Evolutionary conservation across 1,140 invertebrate genomes (phyloP).

Genomic region (Drosophila sulfurigaster): DNA sequence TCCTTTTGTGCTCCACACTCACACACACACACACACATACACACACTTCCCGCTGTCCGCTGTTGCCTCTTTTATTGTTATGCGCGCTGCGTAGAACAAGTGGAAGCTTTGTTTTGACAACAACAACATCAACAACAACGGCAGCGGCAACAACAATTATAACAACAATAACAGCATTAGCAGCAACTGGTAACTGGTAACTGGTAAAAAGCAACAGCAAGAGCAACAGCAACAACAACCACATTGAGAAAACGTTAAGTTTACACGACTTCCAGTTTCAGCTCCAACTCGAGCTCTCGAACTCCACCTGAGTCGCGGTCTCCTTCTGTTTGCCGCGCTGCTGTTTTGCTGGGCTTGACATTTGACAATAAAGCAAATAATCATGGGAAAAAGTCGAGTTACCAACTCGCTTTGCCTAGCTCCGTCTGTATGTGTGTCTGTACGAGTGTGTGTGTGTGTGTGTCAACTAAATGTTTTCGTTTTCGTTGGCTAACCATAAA

Average conservation of each 20-base stretch:
- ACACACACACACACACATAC: no score
- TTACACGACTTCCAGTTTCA: constrained; percentile 70
- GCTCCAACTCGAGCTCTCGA: constrained; percentile 8
- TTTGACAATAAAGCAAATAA: constrained; percentile 84
- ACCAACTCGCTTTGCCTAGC: constrained; percentile 29
- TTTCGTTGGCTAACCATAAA: constrained; percentile 39
- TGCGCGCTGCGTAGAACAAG: constrained; percentile 81
- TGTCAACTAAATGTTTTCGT: constrained; percentile 42
- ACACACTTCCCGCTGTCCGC: neutral
- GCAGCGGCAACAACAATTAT: constrained; percentile 47
- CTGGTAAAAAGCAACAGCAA: constrained; percentile 10
- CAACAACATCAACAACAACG: constrained; percentile 53
- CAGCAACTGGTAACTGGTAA: constrained; percentile 40
- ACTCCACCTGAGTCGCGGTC: constrained; percentile 64
- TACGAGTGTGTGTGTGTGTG: constrained; percentile 6
- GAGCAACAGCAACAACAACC: neutral
- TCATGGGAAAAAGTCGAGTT: constrained; percentile 80
- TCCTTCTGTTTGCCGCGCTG: constrained; percentile 10
- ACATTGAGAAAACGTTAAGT: constrained; percentile 63
- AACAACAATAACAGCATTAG: constrained; percentile 55
- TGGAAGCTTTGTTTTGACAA: constrained; percentile 83
- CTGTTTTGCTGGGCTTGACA: constrained; percentile 66
- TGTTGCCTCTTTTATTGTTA: constrained; percentile 73
- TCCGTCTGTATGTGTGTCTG: constrained; percentile 1
- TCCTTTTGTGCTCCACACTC: no score